phyloP scores from a whole-genome alignment of 2,113 vertebrate genomes.

The Parus major region DNA sequence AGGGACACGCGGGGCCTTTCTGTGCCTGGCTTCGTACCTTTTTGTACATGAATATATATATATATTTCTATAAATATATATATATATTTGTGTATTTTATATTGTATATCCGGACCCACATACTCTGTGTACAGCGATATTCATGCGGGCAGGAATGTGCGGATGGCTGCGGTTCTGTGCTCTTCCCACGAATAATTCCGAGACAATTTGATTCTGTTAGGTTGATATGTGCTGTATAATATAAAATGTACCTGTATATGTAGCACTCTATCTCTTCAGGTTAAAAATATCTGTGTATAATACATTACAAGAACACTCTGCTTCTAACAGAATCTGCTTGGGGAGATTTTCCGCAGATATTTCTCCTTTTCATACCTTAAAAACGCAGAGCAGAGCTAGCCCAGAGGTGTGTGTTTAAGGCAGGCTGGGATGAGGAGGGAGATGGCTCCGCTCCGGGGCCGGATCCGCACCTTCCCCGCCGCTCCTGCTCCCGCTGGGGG shows the following conservation, averaged over 20 bases:
- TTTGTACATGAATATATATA: too few relatives aligned
- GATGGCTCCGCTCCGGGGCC: not conserved
- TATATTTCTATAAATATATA: not conserved
- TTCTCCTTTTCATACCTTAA: not conserved
- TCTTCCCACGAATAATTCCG: accelerated
- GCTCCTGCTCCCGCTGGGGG: not conserved
- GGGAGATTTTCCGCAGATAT: not conserved
- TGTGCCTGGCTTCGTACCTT: not conserved
- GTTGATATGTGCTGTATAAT: not conserved
- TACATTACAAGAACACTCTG: accelerated
- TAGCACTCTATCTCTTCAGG: accelerated
- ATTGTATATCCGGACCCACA: too few relatives aligned
- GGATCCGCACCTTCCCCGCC: not conserved
- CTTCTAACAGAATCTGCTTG: not conserved
- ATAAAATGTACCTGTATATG: not conserved
- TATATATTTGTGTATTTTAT: not conserved
- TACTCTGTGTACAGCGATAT: not conserved
- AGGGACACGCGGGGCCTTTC: not conserved
- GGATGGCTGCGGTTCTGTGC: not conserved
- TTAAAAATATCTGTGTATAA: not conserved
- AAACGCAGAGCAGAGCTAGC: not conserved
- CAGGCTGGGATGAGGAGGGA: not conserved
- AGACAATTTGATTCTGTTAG: too few relatives aligned
- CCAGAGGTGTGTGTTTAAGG: not conserved
- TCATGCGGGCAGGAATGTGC: not conserved